phyloP scores from a whole-genome alignment of 2,797 vertebrate genomes.

The Parauchenoglanis punctatus region DNA sequence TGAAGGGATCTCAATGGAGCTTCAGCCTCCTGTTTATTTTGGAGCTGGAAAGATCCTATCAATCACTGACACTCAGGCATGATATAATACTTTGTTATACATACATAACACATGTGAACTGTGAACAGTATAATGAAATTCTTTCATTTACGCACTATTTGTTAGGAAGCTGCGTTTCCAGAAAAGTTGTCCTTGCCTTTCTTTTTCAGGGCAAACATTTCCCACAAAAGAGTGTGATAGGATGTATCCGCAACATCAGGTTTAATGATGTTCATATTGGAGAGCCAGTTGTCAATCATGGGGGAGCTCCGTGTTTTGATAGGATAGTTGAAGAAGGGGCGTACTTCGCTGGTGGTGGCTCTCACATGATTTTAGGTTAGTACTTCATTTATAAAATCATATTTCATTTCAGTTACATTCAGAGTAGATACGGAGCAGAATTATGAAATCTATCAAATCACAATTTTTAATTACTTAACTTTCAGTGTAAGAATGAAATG shows the following conservation, averaged over 20 bases:
- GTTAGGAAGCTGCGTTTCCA: background rate
- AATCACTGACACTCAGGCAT: slow-evolving; percentile 54
- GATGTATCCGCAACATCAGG: slow-evolving; percentile 82
- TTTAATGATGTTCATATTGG: slow-evolving; percentile 71
- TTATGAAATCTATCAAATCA: background rate
- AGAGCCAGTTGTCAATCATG: slow-evolving; percentile 65
- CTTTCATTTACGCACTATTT: background rate
- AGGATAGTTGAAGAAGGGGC: slow-evolving; percentile 71
- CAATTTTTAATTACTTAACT: background rate
- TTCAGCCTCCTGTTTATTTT: slow-evolving; percentile 72
- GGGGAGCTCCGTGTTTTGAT: slow-evolving; percentile 74
- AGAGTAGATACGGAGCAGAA: background rate
- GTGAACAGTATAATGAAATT: background rate
- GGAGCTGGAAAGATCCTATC: slow-evolving; percentile 66
- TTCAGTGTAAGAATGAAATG: background rate
- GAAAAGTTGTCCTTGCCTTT: background rate
- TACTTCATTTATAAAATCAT: background rate
- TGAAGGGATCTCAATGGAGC: slow-evolving; percentile 65
- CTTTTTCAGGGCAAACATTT: slow-evolving; percentile 69
- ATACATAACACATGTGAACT: background rate
- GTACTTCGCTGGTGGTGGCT: slow-evolving; percentile 81
- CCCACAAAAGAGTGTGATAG: slow-evolving; percentile 75
- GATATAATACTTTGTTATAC: slow-evolving; percentile 18
- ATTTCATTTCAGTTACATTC: background rate
- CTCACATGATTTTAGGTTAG: slow-evolving; percentile 78